Evolutionary conservation across 2,113 vertebrate genomes (phyloP).

Genomic region (Anhinga rufa): DNA sequence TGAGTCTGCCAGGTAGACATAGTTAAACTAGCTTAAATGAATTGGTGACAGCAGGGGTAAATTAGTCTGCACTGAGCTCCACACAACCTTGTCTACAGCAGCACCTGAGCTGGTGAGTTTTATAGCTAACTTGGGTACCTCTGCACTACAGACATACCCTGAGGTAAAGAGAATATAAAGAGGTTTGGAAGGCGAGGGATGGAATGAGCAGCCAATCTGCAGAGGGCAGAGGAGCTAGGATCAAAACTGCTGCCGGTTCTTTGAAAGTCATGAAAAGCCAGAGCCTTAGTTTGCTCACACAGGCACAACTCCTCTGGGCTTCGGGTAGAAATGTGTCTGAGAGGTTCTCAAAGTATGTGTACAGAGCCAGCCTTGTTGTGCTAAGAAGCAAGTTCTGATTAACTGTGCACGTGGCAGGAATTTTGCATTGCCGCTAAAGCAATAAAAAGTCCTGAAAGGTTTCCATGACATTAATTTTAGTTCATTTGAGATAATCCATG

Average conservation of each 20-base stretch:
- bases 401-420: slow-evolving; percentile 24
- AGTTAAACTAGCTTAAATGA: not conserved
- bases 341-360: not conserved
- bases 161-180: slow-evolving; percentile 34
- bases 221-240: not conserved
- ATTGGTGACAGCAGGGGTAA: not conserved
- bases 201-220: not conserved
- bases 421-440: not conserved
- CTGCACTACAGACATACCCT: not conserved
- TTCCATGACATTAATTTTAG: slow-evolving; percentile 15
- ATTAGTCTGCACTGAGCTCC: not conserved
- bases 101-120: not conserved
- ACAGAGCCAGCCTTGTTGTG: slow-evolving; percentile 9
- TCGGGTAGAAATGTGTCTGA: not conserved
- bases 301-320: slow-evolving; percentile 15
- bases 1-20: not conserved
- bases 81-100: not conserved
- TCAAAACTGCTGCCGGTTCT: not conserved
- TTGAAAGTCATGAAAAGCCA: slow-evolving; percentile 41
- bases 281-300: not conserved
- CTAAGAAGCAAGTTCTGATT: slow-evolving; percentile 5
- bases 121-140: not conserved
- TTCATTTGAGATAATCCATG: slow-evolving; percentile 18
- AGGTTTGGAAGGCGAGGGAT: not conserved
- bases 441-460: slow-evolving; percentile 24